Percentiles rank a stretch among this genome's conserved stretches.
Evolutionary conservation across 2,113 vertebrate genomes (phyloP).

Genomic region (Charadrius vociferus): DNA sequence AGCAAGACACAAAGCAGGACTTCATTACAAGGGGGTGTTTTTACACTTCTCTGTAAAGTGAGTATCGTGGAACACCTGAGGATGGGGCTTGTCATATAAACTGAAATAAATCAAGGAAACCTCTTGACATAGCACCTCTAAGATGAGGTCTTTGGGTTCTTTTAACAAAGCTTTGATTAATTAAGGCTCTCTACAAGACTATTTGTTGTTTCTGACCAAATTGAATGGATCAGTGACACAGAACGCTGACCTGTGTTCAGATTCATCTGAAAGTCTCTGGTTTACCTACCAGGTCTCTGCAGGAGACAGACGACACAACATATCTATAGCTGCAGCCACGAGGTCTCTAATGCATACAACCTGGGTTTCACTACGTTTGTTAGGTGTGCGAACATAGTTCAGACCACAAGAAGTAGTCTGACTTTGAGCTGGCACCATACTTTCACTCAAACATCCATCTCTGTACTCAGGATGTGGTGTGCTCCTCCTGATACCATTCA

Average conservation of each 20-base stretch:
- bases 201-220: not conserved
- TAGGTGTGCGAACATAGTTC: not conserved
- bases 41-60: not conserved
- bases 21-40: not conserved
- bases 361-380: not conserved
- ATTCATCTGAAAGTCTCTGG: not conserved
- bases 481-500: not conserved
- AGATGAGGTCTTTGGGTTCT: not conserved
- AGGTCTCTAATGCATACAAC: not conserved
- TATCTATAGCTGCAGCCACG: not conserved
- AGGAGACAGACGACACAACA: not conserved
- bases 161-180: not conserved
- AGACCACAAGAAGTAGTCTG: not conserved
- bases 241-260: not conserved
- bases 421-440: not conserved
- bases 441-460: not conserved
- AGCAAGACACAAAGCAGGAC: not conserved
- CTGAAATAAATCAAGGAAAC: not conserved
- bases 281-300: not conserved
- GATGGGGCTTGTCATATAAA: not conserved
- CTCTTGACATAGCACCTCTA: not conserved
- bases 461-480: not conserved
- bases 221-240: not conserved
- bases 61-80: not conserved
- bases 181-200: not conserved